A percentile compares a stretch with the other conserved stretches of the same genome.
Evolutionary conservation across 2,113 vertebrate genomes (phyloP).

Genomic region (Mustelus asterias): DNA sequence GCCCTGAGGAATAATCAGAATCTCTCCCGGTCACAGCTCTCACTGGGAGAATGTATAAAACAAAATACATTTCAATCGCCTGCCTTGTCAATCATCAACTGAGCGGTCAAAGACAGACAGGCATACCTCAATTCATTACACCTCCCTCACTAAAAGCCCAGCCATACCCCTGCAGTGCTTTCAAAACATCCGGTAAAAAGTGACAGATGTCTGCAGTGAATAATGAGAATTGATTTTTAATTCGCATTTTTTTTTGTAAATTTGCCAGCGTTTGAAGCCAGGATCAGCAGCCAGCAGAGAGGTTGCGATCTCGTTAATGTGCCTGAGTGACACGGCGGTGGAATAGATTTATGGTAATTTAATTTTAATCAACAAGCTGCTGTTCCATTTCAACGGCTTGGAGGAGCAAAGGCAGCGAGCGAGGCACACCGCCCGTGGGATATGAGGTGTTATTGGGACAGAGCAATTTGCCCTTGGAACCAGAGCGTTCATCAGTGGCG

Average conservation of each 20-base stretch:
- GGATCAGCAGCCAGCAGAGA: not conserved
- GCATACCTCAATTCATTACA: not conserved
- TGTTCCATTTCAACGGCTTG: not conserved
- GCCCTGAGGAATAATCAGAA: not conserved
- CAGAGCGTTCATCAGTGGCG: not conserved
- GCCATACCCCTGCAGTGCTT: not conserved
- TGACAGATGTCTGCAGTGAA: not conserved
- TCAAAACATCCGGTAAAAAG: not conserved
- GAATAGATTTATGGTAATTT: slow-evolving; percentile 16
- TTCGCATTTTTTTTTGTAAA: not conserved
- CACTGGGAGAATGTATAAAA: not conserved
- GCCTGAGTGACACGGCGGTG: not conserved
- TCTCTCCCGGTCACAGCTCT: not conserved
- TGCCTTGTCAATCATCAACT: not conserved
- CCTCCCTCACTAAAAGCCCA: not conserved
- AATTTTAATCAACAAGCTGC: not conserved
- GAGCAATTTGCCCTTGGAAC: not conserved
- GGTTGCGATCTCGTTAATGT: not conserved
- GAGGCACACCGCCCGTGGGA: not conserved
- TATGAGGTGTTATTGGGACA: not conserved
- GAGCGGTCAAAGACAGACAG: not conserved
- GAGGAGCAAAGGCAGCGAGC: not conserved
- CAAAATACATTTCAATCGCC: not conserved
- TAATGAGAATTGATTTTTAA: slow-evolving; percentile 23
- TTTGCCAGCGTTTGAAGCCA: not conserved